Conservation (phyloP, 2,113 vertebrate genomes). For the Ammodytes dubius region DNA sequence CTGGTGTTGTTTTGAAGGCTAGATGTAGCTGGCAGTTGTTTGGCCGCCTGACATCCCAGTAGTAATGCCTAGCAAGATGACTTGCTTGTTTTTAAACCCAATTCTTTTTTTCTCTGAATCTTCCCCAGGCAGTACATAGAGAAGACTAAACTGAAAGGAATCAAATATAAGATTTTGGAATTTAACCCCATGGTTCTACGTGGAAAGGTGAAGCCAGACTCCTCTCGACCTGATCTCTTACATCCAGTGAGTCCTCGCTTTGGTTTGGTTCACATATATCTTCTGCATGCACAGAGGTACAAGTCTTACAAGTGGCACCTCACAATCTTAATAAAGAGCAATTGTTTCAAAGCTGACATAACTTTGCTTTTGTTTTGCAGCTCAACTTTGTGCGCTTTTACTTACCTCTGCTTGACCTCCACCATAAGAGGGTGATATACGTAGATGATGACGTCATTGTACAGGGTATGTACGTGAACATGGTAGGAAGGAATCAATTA, state of each 20-base stretch:
- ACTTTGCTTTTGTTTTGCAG: constrained; percentile 80
- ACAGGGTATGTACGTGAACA: constrained; percentile 87
- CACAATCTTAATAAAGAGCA: not conserved
- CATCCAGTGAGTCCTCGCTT: constrained; percentile 91
- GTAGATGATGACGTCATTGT: constrained; percentile 97
- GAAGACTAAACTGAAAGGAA: constrained; percentile 90
- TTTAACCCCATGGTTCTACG: constrained; percentile 94
- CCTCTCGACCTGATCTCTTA: constrained; percentile 92
- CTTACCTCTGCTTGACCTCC: constrained; percentile 90
- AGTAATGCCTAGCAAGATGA: not conserved
- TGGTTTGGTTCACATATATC: not conserved
- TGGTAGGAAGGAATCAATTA: not conserved
- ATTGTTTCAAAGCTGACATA: not conserved
- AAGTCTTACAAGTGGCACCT: not conserved
- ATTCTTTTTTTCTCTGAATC: not conserved
- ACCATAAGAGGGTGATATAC: constrained; percentile 93
- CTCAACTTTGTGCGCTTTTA: constrained; percentile 98
- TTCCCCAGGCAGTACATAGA: constrained; percentile 92
- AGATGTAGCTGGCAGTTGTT: not conserved
- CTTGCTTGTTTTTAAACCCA: not conserved
- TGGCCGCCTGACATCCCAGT: not conserved
- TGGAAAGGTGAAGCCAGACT: constrained; percentile 94
- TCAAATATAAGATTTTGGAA: constrained; percentile 92
- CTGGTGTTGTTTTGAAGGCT: not conserved
- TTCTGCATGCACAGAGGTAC: not conserved